Conservation (phyloP, 1,140 invertebrate genomes). For the Aphelinus certus region DNA sequence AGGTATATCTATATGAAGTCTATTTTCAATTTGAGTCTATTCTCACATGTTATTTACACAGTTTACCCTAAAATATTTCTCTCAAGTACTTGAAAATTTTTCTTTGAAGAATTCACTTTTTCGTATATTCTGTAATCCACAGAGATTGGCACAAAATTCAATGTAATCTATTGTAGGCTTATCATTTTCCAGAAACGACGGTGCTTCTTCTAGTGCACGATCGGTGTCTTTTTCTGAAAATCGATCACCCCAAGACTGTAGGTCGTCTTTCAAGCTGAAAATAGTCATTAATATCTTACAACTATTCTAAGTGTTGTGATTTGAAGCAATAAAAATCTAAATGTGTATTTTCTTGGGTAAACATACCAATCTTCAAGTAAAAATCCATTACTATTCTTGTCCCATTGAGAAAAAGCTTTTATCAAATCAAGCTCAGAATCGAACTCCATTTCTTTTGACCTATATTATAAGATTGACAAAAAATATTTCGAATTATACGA, state of each 20-base stretch:
- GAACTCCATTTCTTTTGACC: constrained; percentile 67
- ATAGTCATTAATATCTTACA: not conserved
- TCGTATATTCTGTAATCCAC: constrained; percentile 67
- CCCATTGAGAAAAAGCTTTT: constrained; percentile 71
- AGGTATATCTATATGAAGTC: too few relatives aligned
- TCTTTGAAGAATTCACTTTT: constrained; percentile 28
- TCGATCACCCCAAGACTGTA: constrained; percentile 70
- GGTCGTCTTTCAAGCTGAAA: constrained; percentile 69
- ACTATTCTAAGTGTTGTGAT: not conserved
- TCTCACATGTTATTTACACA: too few relatives aligned
- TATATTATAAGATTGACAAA: constrained; percentile 3
- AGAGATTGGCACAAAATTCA: constrained; percentile 69
- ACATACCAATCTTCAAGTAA: constrained; percentile 69
- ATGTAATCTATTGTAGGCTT: constrained; percentile 70
- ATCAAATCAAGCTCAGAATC: constrained; percentile 71
- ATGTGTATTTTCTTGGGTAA: not conserved
- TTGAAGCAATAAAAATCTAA: not conserved
- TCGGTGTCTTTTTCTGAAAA: constrained; percentile 70
- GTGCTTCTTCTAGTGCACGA: constrained; percentile 71
- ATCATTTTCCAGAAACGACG: constrained; percentile 65
- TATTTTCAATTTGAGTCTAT: too few relatives aligned
- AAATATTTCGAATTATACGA: too few relatives aligned
- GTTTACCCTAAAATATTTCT: too few relatives aligned
- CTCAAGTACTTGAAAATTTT: not conserved
- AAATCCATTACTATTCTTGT: constrained; percentile 67